Percentiles rank a stretch among this genome's conserved stretches.
Conservation (phyloP, 2,888 invertebrate species). For the Rhamnusium bicolor region DNA sequence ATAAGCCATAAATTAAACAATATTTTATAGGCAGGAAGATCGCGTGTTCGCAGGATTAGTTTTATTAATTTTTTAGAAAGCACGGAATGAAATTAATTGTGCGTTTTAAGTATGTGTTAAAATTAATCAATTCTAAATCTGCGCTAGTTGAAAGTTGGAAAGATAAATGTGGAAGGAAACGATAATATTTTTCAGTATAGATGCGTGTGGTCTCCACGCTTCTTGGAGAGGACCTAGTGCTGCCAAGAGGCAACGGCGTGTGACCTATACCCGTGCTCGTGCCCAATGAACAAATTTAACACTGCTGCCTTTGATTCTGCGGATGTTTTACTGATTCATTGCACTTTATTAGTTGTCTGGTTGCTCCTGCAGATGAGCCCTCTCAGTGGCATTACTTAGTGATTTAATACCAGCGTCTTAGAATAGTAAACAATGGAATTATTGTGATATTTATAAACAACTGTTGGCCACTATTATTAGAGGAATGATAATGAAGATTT, state of each 20-base stretch:
- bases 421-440: constrained; percentile 24
- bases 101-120: constrained; percentile 10
- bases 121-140: constrained; percentile 31
- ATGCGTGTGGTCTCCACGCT: constrained; percentile 66
- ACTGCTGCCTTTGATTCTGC: constrained; percentile 64
- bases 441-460: constrained; percentile 11
- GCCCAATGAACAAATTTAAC: constrained; percentile 67
- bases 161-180: constrained; percentile 21
- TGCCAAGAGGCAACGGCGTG: constrained; percentile 67
- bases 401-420: constrained; percentile 23
- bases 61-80: constrained; percentile 1
- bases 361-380: constrained; percentile 37
- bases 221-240: constrained; percentile 61
- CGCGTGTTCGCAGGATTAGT: background rate
- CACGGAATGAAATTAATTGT: background rate
- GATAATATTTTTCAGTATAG: constrained; percentile 46
- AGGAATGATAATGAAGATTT: background rate
- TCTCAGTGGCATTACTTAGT: constrained; percentile 22
- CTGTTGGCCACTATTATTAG: constrained; percentile 13
- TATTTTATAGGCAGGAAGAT: background rate
- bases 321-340: constrained; percentile 65
- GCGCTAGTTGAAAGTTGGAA: constrained; percentile 15
- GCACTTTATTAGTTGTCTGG: constrained; percentile 62
- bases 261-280: constrained; percentile 65
- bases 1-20: background rate